A percentile compares a stretch with the other conserved stretches of the same genome.
phyloP scores from a whole-genome alignment of 2,888 invertebrate genomes.

The Parapristionchus giblindavisi region DNA sequence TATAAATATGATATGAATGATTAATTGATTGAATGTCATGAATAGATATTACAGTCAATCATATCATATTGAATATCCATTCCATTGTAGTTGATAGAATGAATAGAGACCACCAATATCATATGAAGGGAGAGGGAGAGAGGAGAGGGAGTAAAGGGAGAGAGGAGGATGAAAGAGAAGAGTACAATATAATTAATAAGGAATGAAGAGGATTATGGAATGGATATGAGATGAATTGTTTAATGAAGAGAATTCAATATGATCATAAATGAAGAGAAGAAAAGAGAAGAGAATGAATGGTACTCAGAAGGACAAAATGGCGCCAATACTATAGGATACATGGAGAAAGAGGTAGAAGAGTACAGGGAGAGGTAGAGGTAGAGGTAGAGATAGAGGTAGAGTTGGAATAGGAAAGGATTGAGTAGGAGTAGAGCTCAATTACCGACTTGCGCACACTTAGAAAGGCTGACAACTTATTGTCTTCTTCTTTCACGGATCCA shows the following conservation, averaged over 20 bases:
- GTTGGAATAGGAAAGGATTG: background rate
- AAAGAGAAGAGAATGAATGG: slow-evolving; percentile 8
- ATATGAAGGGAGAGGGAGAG: slow-evolving; percentile 22
- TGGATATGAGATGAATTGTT: no score
- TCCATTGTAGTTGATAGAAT: background rate
- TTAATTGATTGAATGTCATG: no score
- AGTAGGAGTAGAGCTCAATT: no score
- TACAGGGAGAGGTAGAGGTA: no score
- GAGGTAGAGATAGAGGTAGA: slow-evolving; percentile 1
- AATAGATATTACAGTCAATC: no score
- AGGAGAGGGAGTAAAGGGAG: background rate
- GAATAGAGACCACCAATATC: slow-evolving; percentile 34
- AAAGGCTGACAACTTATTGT: background rate
- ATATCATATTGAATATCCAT: no score
- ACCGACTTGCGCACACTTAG: no score
- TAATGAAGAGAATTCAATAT: background rate
- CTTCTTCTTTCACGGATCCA: background rate
- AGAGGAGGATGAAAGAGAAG: background rate
- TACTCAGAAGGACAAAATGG: background rate
- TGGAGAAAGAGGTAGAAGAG: background rate
- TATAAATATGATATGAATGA: no score
- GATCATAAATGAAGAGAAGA: slow-evolving; percentile 14
- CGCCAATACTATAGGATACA: background rate
- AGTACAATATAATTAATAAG: no score
- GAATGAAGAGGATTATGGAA: no score